Evolutionary conservation across 2,113 vertebrate species (phyloP).

Genomic region (Pavo muticus): DNA sequence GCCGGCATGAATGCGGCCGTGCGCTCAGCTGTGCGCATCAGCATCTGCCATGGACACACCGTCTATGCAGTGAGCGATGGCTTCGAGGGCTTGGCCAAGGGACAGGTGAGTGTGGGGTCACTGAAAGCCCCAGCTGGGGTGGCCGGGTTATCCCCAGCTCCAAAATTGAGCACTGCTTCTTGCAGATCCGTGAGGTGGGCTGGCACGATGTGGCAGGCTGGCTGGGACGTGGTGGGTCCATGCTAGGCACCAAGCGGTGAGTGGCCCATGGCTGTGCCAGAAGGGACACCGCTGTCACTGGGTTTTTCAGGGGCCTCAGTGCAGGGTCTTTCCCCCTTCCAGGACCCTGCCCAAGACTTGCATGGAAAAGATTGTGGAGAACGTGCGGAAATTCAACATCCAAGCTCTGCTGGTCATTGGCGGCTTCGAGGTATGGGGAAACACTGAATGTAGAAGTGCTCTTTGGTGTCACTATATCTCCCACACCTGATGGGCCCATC

Average conservation of each 20-base stretch:
- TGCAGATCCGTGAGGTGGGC: slow-evolving; percentile 85
- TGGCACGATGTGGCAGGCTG: slow-evolving; percentile 93
- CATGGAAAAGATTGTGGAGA: slow-evolving; percentile 89
- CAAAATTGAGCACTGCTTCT: fast-evolving
- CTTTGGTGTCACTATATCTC: neutral
- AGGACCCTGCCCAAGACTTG: slow-evolving; percentile 89
- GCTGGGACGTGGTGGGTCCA: slow-evolving; percentile 93
- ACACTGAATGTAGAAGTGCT: neutral
- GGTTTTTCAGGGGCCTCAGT: fast-evolving
- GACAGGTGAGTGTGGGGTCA: slow-evolving; percentile 78
- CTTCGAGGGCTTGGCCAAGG: slow-evolving; percentile 90
- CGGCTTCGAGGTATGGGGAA: slow-evolving; percentile 89
- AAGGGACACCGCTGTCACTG: fast-evolving
- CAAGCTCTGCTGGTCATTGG: slow-evolving; percentile 91
- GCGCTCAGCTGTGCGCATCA: slow-evolving; percentile 87
- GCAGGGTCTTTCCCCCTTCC: fast-evolving
- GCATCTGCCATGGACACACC: slow-evolving; percentile 86
- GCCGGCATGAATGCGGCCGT: slow-evolving; percentile 93
- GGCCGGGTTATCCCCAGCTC: fast-evolving
- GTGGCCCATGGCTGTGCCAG: neutral
- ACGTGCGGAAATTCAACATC: slow-evolving; percentile 83
- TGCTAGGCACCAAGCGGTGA: slow-evolving; percentile 95
- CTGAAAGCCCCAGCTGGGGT: neutral
- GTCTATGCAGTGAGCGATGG: slow-evolving; percentile 88
- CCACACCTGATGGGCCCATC: neutral